A percentile compares a stretch with the other conserved stretches of the same genome.
These are phyloP conservation scores for Musca vetustissima DNA, from an alignment of 1,140 invertebrate genomes.

Conservation along the genomic window DNA sequence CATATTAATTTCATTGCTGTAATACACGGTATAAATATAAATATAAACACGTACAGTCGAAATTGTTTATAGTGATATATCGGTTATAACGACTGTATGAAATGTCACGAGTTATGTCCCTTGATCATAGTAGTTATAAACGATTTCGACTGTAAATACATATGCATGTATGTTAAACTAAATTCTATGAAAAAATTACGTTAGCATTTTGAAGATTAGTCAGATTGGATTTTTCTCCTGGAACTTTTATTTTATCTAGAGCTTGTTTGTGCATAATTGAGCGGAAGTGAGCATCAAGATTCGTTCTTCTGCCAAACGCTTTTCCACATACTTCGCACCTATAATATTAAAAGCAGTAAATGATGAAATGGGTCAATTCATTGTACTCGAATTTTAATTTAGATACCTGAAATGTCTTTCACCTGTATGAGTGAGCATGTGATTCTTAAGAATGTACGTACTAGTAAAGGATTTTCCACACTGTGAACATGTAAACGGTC, in stretches of 20 bases:
- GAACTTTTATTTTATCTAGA: constrained; percentile 15
- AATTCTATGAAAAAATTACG: too few species aligned
- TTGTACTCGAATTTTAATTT: neutral
- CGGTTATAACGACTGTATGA: too few species aligned
- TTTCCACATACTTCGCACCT: constrained; percentile 27
- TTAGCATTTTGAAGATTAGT: neutral
- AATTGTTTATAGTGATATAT: too few species aligned
- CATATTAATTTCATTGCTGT: too few species aligned
- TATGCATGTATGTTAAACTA: too few species aligned
- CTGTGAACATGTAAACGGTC: constrained; percentile 27
- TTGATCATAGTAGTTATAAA: too few species aligned
- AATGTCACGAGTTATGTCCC: too few species aligned
- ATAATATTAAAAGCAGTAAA: neutral
- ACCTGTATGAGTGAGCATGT: constrained; percentile 29
- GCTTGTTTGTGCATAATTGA: constrained; percentile 28
- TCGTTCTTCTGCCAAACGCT: constrained; percentile 25
- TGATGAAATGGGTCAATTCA: neutral
- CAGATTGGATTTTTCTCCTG: neutral
- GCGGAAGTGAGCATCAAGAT: constrained; percentile 14
- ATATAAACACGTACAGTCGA: too few species aligned
- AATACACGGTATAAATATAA: too few species aligned
- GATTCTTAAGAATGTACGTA: constrained; percentile 27
- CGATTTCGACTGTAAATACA: too few species aligned
- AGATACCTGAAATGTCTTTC: constrained; percentile 28
- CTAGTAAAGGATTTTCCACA: constrained; percentile 30